Conservation (phyloP, 2,797 vertebrate species). For the Sternotherus odoratus region DNA sequence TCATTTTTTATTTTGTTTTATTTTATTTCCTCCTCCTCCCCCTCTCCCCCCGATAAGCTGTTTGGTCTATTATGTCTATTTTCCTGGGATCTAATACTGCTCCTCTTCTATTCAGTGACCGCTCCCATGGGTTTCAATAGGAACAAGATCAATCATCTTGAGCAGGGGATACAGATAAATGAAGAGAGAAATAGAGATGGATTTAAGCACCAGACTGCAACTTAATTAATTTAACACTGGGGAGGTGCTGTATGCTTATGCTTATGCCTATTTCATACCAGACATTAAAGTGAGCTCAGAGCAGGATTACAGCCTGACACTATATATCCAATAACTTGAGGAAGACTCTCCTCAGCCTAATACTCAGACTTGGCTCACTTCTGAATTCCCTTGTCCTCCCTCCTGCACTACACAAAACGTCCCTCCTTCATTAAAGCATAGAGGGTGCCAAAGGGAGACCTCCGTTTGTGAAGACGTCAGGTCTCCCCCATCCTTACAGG, state of each 20-base stretch:
- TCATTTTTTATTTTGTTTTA: too few relatives aligned
- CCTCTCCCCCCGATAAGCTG: too few relatives aligned
- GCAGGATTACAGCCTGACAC: too few relatives aligned
- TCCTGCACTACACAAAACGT: too few relatives aligned
- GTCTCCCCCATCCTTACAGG: neutral
- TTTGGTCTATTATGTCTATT: neutral
- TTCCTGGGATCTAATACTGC: neutral
- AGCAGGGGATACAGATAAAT: neutral
- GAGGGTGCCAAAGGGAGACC: neutral
- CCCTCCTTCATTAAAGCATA: too few relatives aligned
- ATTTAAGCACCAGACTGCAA: neutral
- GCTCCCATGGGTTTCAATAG: neutral
- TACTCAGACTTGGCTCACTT: neutral
- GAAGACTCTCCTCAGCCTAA: neutral
- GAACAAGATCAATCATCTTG: neutral
- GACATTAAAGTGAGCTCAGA: neutral
- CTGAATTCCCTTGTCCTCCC: neutral
- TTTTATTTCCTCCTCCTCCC: too few relatives aligned
- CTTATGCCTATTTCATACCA: neutral
- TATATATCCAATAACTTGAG: neutral
- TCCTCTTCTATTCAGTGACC: neutral
- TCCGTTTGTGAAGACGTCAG: neutral
- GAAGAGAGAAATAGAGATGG: neutral
- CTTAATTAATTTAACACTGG: neutral
- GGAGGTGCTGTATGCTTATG: neutral